Conservation (phyloP, 2,888 invertebrate genomes). For the Tanypteryx hageni region DNA sequence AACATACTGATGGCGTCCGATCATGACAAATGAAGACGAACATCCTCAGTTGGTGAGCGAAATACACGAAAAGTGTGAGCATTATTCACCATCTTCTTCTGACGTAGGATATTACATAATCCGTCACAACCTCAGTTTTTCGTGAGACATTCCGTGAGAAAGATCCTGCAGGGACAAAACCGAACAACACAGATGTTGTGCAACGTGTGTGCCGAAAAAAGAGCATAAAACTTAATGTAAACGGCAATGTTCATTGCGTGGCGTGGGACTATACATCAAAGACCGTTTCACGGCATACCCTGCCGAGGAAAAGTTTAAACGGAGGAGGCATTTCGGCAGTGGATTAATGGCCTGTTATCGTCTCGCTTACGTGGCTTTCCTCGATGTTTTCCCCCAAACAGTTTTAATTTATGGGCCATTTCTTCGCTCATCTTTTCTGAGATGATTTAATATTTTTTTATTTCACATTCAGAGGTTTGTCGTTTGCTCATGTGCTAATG, state of each 20-base stretch:
- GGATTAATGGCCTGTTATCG: neutral
- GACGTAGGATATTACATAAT: conserved; percentile 1
- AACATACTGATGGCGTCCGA: neutral
- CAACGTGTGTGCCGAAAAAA: neutral
- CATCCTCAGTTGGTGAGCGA: neutral
- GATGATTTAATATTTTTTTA: no score
- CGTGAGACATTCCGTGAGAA: neutral
- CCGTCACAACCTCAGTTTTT: conserved; percentile 12
- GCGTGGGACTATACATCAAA: neutral
- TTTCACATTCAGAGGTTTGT: no score
- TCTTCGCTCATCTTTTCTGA: no score
- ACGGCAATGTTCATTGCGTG: neutral
- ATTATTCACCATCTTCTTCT: conserved; percentile 5
- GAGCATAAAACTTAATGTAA: neutral
- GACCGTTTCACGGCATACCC: neutral
- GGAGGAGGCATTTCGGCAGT: neutral
- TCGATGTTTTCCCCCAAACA: no score
- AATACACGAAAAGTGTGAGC: neutral
- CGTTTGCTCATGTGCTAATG: no score
- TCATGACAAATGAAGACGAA: conserved; percentile 29
- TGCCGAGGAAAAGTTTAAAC: neutral
- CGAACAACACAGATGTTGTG: neutral
- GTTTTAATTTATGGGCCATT: no score
- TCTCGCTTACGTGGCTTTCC: no score
- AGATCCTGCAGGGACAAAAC: neutral